phyloP scores from a whole-genome alignment of 1,140 invertebrate genomes.

The Aplysia californica region DNA sequence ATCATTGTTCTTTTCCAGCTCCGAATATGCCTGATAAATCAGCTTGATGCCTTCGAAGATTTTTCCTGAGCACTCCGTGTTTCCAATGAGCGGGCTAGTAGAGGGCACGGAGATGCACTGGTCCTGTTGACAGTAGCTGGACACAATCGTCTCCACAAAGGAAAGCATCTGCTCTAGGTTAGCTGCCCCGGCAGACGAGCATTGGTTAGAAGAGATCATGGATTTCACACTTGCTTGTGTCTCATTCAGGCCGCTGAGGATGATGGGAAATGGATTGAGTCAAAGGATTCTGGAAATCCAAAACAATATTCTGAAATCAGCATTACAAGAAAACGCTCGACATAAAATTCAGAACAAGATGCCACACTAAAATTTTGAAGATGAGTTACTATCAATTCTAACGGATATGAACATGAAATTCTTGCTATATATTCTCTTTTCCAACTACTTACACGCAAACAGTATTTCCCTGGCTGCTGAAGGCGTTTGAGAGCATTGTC shows the following conservation, averaged over 20 bases:
- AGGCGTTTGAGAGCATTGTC: constrained; percentile 18
- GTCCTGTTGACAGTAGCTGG: constrained; percentile 11
- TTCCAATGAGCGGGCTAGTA: too few relatives aligned
- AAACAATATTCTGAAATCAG: too few relatives aligned
- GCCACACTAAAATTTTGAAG: too few relatives aligned
- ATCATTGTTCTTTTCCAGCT: background rate
- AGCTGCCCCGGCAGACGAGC: background rate
- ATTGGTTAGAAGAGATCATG: background rate
- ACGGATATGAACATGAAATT: too few relatives aligned
- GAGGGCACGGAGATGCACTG: background rate
- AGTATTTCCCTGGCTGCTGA: constrained; percentile 2
- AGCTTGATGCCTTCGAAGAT: constrained; percentile 12
- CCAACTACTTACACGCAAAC: constrained; percentile 25
- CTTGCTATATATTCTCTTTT: too few relatives aligned
- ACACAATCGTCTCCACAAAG: constrained; percentile 1
- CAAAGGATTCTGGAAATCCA: too few relatives aligned
- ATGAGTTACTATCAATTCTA: too few relatives aligned
- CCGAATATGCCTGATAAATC: background rate
- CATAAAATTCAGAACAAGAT: too few relatives aligned
- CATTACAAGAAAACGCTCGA: too few relatives aligned
- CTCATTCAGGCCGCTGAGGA: constrained; percentile 15
- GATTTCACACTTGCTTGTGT: constrained; percentile 5
- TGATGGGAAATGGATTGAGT: background rate
- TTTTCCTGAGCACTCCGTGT: background rate
- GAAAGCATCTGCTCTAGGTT: background rate